Conservation (phyloP, 64 coral and sea anemone genomes). For the Platygyra sinensis region DNA sequence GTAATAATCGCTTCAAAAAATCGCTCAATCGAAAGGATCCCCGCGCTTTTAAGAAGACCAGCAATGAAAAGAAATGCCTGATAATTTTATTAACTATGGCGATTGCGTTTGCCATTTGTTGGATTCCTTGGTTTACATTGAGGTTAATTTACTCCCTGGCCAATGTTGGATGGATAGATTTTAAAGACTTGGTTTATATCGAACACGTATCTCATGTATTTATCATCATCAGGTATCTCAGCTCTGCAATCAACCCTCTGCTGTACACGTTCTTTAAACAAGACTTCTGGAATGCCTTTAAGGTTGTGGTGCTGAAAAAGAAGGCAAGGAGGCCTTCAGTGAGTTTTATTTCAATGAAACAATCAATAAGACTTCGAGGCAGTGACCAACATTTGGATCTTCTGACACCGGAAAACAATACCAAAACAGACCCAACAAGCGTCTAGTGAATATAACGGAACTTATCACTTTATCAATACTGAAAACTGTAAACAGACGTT, state of each 20-base stretch:
- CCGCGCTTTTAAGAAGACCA: slow-evolving; percentile 1
- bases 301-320: not conserved
- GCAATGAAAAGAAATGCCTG: slow-evolving; percentile 22
- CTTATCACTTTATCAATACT: no score
- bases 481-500: no score
- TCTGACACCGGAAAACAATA: not conserved
- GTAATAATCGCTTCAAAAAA: not conserved
- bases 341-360: not conserved
- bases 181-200: not conserved
- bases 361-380: not conserved
- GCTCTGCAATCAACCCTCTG: slow-evolving; percentile 21
- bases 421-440: not conserved
- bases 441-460: not conserved
- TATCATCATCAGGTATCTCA: slow-evolving; percentile 22
- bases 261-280: slow-evolving; percentile 44
- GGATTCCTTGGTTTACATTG: slow-evolving; percentile 31
- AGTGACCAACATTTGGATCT: not conserved
- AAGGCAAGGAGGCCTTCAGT: not conserved
- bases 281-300: slow-evolving; percentile 33
- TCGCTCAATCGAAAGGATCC: not conserved
- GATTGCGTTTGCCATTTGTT: slow-evolving; percentile 18
- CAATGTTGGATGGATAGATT: not conserved
- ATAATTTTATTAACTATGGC: slow-evolving; percentile 35
- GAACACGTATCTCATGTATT: not conserved
- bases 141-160: not conserved